Conservation (phyloP, 1,140 invertebrate genomes). For the Gryllus bimaculatus region DNA sequence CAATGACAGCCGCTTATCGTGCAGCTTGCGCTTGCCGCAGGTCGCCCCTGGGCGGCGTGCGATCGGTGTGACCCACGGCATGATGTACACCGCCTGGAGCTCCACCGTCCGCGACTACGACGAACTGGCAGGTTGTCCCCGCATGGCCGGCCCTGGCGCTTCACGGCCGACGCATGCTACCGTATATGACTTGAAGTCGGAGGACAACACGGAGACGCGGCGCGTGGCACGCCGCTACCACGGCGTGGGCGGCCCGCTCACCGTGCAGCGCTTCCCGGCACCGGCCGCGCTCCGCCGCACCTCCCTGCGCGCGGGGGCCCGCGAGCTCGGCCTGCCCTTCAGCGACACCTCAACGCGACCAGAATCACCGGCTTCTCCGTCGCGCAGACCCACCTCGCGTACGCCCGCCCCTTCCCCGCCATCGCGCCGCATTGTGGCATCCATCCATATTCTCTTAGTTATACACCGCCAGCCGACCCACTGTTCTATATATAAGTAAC, state of each 20-base stretch:
- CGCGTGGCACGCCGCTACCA: constrained; percentile 29
- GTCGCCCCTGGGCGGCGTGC: constrained; percentile 41
- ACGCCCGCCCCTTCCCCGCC: too few relatives aligned
- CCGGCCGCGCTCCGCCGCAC: constrained; percentile 41
- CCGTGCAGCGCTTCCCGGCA: constrained; percentile 41
- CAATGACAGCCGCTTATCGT: too few relatives aligned
- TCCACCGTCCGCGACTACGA: constrained; percentile 47
- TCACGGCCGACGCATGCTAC: constrained; percentile 80
- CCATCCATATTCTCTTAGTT: too few relatives aligned
- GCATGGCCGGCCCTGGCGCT: constrained; percentile 57
- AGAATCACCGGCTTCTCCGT: constrained; percentile 39
- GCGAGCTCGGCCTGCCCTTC: constrained; percentile 42
- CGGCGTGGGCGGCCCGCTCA: constrained; percentile 33
- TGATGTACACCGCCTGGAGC: constrained; percentile 49
- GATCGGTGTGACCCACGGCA: constrained; percentile 39
- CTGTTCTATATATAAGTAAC: too few relatives aligned
- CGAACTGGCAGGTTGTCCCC: constrained; percentile 41
- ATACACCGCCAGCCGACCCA: too few relatives aligned
- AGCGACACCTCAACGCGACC: constrained; percentile 46
- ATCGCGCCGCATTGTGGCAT: too few relatives aligned
- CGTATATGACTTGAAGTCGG: too few relatives aligned
- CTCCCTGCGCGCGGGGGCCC: constrained; percentile 49
- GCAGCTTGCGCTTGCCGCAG: too few relatives aligned
- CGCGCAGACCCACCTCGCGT: constrained; percentile 42
- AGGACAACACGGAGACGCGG: constrained; percentile 41